Evolutionary conservation across 2,113 vertebrate genomes (phyloP).

Genomic region (Fulica atra): DNA sequence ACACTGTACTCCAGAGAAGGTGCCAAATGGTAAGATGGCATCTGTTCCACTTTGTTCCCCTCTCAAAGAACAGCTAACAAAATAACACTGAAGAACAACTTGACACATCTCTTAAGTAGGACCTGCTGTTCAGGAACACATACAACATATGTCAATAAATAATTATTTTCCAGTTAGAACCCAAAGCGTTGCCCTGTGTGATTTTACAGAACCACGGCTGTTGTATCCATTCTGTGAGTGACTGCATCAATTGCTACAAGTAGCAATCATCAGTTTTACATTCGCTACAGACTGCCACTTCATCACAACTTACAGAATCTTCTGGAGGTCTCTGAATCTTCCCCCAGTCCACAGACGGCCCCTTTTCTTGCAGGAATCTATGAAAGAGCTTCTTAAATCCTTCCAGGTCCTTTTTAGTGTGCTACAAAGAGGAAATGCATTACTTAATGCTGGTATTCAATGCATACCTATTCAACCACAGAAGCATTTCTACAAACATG

Average conservation of each 20-base stretch:
- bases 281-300: not conserved
- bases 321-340: conserved; percentile 97
- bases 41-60: not conserved
- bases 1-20: not conserved
- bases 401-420: conserved; percentile 90
- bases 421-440: conserved; percentile 75
- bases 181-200: not conserved
- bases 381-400: conserved; percentile 97
- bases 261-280: not conserved
- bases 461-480: not conserved
- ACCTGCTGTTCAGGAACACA: not conserved
- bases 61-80: not conserved
- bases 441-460: not conserved
- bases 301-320: conserved; percentile 85
- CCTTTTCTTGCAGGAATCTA: conserved; percentile 95
- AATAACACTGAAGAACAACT: not conserved
- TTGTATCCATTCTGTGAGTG: accelerated
- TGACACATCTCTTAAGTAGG: not conserved
- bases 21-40: not conserved
- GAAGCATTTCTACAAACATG: not conserved
- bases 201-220: not conserved
- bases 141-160: not conserved
- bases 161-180: not conserved
- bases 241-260: not conserved
- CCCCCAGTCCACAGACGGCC: conserved; percentile 93